Conservation (phyloP, 2,113 vertebrate species). For the Peromyscus leucopus region DNA sequence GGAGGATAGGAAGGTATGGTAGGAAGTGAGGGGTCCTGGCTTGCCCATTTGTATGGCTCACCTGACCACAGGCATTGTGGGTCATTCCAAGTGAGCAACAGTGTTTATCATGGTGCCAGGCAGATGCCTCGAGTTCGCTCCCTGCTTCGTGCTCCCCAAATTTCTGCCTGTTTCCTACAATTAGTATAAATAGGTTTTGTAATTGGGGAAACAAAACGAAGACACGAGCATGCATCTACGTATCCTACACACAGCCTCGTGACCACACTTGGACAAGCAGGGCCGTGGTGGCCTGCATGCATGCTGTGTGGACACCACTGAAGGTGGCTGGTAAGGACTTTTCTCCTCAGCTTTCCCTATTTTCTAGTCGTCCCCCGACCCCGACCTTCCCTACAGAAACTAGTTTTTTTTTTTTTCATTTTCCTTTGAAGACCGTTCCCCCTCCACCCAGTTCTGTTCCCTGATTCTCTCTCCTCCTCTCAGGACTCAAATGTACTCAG, state of each 20-base stretch:
- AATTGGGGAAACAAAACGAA: neutral
- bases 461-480: neutral
- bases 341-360: neutral
- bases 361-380: neutral
- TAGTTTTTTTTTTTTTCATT: neutral
- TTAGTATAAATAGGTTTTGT: neutral
- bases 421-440: neutral
- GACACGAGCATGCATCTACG: neutral
- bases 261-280: neutral
- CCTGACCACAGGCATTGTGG: neutral
- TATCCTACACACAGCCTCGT: too few relatives aligned
- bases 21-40: neutral
- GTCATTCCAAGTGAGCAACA: rapidly evolving
- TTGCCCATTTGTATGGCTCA: rapidly evolving
- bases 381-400: neutral
- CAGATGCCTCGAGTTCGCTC: neutral
- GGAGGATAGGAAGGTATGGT: neutral
- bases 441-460: neutral
- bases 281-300: neutral
- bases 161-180: neutral
- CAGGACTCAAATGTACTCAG: neutral
- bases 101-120: neutral
- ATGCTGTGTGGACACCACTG: neutral
- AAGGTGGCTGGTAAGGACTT: rapidly evolving
- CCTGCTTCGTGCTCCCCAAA: neutral